Evolutionary conservation across 2,113 vertebrate species (phyloP).

Genomic region (Rhinolophus sinicus): DNA sequence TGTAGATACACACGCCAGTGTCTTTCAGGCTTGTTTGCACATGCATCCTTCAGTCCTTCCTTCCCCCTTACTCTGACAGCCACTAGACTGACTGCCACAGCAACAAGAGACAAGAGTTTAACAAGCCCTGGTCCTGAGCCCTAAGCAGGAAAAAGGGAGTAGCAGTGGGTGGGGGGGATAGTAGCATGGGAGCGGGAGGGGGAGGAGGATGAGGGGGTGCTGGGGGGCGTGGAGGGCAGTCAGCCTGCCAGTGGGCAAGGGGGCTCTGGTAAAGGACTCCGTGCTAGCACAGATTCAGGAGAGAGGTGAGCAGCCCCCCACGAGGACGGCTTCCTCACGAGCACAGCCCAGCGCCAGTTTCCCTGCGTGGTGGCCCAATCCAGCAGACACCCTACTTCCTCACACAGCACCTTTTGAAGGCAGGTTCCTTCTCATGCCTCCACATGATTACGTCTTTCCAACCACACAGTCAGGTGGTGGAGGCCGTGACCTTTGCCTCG

Average conservation of each 20-base stretch:
- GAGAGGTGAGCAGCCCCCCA: not conserved
- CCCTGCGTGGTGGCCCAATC: not conserved
- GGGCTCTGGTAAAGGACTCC: not conserved
- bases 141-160: not conserved
- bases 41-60: not conserved
- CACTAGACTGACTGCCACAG: not conserved
- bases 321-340: fast-evolving
- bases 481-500: fast-evolving
- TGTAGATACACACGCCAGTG: not conserved
- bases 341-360: not conserved
- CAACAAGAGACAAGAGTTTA: not conserved
- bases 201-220: too few species aligned
- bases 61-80: not conserved
- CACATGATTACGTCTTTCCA: not conserved
- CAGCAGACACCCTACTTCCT: not conserved
- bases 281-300: not conserved
- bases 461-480: not conserved
- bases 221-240: fast-evolving
- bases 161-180: not conserved
- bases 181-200: not conserved
- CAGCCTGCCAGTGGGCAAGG: not conserved
- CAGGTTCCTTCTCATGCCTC: not conserved
- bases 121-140: not conserved
- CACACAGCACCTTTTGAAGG: not conserved
- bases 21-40: not conserved